phyloP scores from a whole-genome alignment of 2,888 invertebrate species.

The Brenthis daphne region DNA sequence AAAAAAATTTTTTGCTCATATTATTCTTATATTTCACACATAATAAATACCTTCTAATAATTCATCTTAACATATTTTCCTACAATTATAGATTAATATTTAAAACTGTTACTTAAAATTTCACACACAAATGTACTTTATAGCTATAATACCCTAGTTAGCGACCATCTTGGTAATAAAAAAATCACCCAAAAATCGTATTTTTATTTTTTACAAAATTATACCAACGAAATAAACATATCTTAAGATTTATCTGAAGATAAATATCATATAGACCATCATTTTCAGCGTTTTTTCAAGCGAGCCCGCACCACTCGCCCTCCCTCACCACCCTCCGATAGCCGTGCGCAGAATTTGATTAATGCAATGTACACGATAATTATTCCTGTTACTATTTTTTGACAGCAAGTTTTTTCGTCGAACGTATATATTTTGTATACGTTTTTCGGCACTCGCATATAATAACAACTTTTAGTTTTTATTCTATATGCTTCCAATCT shows the following conservation, averaged over 20 bases:
- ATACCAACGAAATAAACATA: conserved; percentile 27
- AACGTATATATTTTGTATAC: conserved; percentile 51
- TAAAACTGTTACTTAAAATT: too few relatives aligned
- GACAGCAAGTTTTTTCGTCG: conserved; percentile 73
- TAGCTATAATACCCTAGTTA: too few relatives aligned
- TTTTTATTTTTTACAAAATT: too few relatives aligned
- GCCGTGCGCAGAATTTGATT: conserved; percentile 81
- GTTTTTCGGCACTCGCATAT: conserved; percentile 28
- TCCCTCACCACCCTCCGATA: conserved; percentile 60
- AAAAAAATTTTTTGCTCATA: too few relatives aligned
- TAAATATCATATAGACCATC: conserved; percentile 47
- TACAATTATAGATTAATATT: too few relatives aligned
- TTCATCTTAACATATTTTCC: too few relatives aligned
- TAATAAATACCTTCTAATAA: too few relatives aligned
- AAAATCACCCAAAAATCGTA: too few relatives aligned
- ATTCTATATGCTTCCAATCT: conserved; percentile 3
- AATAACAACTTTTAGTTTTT: conserved; percentile 24
- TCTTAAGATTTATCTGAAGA: conserved; percentile 49
- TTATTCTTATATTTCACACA: too few relatives aligned
- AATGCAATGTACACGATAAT: conserved; percentile 82
- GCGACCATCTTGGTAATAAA: too few relatives aligned
- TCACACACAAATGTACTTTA: too few relatives aligned
- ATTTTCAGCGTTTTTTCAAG: conserved; percentile 76
- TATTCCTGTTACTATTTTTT: conserved; percentile 81
- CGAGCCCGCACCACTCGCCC: conserved; percentile 71